Evolutionary conservation across 35 echinoderm and acorn worm genomes (phyloP).

Genomic region (Stichopus chloronotus): DNA sequence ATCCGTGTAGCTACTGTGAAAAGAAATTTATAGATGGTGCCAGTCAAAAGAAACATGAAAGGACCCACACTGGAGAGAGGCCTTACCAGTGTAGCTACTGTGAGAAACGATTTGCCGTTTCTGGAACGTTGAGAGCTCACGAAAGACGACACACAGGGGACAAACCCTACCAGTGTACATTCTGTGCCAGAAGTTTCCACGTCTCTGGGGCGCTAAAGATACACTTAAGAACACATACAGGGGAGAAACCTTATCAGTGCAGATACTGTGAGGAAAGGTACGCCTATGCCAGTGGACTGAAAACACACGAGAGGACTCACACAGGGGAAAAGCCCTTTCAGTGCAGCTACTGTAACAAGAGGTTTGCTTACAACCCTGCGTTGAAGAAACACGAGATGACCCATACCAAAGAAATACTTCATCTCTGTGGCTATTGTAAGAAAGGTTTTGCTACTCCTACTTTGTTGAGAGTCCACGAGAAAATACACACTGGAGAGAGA

Average conservation of each 20-base stretch:
- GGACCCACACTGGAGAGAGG: slow-evolving; percentile 61
- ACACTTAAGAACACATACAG: slow-evolving; percentile 34
- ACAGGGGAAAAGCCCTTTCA: slow-evolving; percentile 28
- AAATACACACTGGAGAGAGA: slow-evolving; percentile 29
- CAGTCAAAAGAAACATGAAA: slow-evolving; percentile 65
- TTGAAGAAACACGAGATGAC: slow-evolving; percentile 15
- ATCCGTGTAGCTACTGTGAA: slow-evolving; percentile 74
- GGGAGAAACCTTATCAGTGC: slow-evolving; percentile 25
- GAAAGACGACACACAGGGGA: slow-evolving; percentile 13
- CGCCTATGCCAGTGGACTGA: background rate
- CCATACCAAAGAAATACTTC: slow-evolving; percentile 16
- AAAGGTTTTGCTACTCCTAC: background rate
- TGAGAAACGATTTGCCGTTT: background rate
- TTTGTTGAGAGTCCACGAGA: slow-evolving; percentile 38
- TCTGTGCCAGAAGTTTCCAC: background rate
- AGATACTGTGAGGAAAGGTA: background rate
- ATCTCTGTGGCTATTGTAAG: slow-evolving; percentile 34
- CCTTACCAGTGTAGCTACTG: slow-evolving; percentile 4
- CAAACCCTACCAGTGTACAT: slow-evolving; percentile 62
- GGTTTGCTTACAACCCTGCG: background rate
- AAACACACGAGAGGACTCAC: background rate
- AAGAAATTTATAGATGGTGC: slow-evolving; percentile 51
- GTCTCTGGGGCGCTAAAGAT: background rate
- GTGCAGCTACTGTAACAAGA: slow-evolving; percentile 47
- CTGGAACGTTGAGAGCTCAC: background rate